Evolutionary conservation across 2,888 invertebrate genomes (phyloP).

Genomic region (Globia sparganii): DNA sequence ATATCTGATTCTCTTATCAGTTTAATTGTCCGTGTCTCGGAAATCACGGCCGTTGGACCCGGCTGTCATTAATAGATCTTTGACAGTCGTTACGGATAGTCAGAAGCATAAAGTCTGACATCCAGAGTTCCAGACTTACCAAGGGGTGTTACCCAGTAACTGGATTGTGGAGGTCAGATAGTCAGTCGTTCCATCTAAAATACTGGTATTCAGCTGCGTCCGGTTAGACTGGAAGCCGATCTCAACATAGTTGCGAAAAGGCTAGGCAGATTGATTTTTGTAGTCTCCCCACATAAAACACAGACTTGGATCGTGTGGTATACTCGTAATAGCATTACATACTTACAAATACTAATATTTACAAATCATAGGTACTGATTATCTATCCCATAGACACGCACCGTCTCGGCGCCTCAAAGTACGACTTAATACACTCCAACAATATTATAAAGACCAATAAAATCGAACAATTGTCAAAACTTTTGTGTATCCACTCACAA

Average conservation of each 20-base stretch:
- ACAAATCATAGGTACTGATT: constrained; percentile 37
- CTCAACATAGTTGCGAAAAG: not conserved
- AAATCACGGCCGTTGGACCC: not conserved
- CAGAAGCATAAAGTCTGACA: not conserved
- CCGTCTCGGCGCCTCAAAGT: constrained; percentile 26
- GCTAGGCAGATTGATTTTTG: not conserved
- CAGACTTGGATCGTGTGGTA: not conserved
- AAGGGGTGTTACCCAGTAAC: not conserved
- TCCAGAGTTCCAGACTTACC: no score
- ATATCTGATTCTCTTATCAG: not conserved
- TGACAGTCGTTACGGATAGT: not conserved
- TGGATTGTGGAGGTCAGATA: not conserved
- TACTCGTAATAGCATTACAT: constrained; percentile 25
- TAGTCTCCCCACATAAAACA: not conserved
- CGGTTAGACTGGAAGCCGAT: not conserved
- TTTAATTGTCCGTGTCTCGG: not conserved
- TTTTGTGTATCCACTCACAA: constrained; percentile 66
- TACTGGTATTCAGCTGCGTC: not conserved
- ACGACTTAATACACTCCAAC: constrained; percentile 29
- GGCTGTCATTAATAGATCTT: not conserved
- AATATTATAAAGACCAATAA: constrained; percentile 56
- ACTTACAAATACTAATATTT: constrained; percentile 20
- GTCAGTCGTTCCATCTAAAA: not conserved
- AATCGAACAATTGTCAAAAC: constrained; percentile 62
- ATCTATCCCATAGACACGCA: constrained; percentile 5